These are phyloP conservation scores for Channa argus DNA, from an alignment of 2,113 vertebrate genomes.

Conservation along the genomic window DNA sequence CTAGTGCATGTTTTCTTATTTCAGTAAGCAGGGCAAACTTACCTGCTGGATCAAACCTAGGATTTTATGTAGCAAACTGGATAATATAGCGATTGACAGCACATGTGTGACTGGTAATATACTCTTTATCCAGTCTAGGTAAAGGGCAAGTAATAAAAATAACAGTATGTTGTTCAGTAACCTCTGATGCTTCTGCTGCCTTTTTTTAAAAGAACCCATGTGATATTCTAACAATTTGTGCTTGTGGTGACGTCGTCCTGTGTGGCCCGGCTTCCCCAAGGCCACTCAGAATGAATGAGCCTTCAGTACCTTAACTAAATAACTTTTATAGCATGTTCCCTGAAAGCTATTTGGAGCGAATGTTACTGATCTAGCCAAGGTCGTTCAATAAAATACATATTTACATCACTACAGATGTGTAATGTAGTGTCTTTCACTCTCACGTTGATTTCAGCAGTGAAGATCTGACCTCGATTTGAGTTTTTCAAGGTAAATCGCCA, in stretches of 20 bases:
- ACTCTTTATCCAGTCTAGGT: neutral
- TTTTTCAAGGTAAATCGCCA: slow-evolving; percentile 24
- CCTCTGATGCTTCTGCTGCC: slow-evolving; percentile 15
- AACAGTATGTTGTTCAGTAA: neutral
- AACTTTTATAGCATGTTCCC: slow-evolving; percentile 38
- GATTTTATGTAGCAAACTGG: no score
- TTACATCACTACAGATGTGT: neutral
- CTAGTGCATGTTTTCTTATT: neutral
- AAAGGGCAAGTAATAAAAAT: neutral
- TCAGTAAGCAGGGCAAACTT: neutral
- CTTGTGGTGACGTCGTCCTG: slow-evolving; percentile 34
- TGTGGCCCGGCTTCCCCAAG: slow-evolving; percentile 35
- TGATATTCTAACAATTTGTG: slow-evolving; percentile 49
- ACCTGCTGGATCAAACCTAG: neutral
- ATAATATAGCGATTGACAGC: neutral
- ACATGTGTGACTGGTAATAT: neutral
- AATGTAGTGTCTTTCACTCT: neutral
- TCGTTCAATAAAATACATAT: neutral
- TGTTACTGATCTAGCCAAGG: neutral
- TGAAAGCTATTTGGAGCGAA: slow-evolving; percentile 9
- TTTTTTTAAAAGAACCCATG: slow-evolving; percentile 41
- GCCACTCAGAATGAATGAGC: slow-evolving; percentile 47
- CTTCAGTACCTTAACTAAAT: slow-evolving; percentile 52
- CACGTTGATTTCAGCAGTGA: neutral
- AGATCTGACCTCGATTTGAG: slow-evolving; percentile 33